phyloP scores from a whole-genome alignment of 64 coral and sea anemone species.

The Pocillopora damicornis region DNA sequence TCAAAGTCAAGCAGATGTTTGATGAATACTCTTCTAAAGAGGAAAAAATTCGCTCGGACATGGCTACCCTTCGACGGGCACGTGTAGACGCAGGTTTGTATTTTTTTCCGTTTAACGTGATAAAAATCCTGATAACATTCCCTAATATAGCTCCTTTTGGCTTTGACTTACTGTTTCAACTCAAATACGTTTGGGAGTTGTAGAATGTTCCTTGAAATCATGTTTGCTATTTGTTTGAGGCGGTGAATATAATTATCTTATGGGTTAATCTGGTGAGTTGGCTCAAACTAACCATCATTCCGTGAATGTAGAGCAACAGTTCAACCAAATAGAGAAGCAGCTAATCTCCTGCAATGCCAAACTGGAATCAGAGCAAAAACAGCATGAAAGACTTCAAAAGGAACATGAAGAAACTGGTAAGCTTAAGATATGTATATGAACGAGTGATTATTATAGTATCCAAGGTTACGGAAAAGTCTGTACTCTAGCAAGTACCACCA shows the following conservation, averaged over 20 bases:
- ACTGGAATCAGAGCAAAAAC: constrained; percentile 66
- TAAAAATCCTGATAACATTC: neutral
- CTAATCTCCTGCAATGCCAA: constrained; percentile 85
- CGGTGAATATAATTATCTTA: neutral
- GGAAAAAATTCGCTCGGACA: constrained; percentile 63
- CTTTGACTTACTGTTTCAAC: neutral
- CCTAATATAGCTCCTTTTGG: neutral
- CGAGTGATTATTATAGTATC: no score
- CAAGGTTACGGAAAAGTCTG: no score
- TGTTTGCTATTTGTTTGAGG: no score
- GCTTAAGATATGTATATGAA: neutral
- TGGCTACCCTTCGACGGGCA: constrained; percentile 84
- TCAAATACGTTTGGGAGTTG: neutral
- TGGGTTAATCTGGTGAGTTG: neutral
- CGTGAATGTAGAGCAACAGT: constrained; percentile 80
- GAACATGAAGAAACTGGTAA: constrained; percentile 82
- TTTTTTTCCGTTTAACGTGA: neutral
- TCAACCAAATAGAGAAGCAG: constrained; percentile 89
- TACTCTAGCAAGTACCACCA: no score
- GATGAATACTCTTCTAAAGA: constrained; percentile 42
- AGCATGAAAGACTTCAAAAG: constrained; percentile 61
- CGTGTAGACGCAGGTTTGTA: constrained; percentile 92
- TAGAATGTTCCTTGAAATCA: neutral
- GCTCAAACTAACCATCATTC: neutral
- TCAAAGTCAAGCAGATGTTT: constrained; percentile 45